Evolutionary conservation across 2,113 vertebrate genomes (phyloP).

Genomic region (Rhizomys pruinosus): DNA sequence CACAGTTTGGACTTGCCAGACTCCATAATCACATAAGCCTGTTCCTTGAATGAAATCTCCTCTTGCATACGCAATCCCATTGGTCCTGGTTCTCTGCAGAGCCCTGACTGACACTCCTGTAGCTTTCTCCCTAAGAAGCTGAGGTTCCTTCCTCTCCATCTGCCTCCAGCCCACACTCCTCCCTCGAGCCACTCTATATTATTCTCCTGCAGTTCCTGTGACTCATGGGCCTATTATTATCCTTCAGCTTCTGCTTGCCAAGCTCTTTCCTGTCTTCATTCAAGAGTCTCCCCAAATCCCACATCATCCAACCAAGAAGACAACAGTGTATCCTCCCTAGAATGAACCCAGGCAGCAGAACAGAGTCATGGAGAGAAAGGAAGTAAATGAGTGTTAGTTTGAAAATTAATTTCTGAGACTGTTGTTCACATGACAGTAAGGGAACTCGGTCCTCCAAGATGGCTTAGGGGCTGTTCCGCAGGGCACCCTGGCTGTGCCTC

Average conservation of each 20-base stretch:
- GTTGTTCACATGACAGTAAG: not conserved
- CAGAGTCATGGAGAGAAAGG: conserved; percentile 21
- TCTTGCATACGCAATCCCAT: not conserved
- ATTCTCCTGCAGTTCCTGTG: conserved; percentile 44
- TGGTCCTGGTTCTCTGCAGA: not conserved
- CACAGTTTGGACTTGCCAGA: not conserved
- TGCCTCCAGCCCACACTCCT: not conserved
- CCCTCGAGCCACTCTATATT: not conserved
- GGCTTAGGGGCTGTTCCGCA: too few species aligned
- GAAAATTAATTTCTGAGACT: conserved; percentile 28
- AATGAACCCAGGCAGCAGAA: conserved; percentile 19
- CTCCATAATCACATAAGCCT: not conserved
- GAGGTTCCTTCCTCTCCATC: not conserved
- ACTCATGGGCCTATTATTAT: conserved; percentile 72
- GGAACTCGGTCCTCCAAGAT: not conserved
- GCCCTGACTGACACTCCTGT: not conserved
- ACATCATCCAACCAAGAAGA: conserved; percentile 48
- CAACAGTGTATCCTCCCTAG: conserved; percentile 37
- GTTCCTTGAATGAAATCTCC: conserved; percentile 17
- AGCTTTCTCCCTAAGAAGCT: not conserved
- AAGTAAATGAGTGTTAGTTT: not conserved
- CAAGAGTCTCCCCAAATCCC: conserved; percentile 64
- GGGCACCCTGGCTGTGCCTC: not conserved
- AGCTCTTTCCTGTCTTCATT: conserved; percentile 55
- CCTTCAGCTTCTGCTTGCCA: conserved; percentile 41